Conservation (phyloP, 2,888 invertebrate species). For the Macrophya alboannulata region DNA sequence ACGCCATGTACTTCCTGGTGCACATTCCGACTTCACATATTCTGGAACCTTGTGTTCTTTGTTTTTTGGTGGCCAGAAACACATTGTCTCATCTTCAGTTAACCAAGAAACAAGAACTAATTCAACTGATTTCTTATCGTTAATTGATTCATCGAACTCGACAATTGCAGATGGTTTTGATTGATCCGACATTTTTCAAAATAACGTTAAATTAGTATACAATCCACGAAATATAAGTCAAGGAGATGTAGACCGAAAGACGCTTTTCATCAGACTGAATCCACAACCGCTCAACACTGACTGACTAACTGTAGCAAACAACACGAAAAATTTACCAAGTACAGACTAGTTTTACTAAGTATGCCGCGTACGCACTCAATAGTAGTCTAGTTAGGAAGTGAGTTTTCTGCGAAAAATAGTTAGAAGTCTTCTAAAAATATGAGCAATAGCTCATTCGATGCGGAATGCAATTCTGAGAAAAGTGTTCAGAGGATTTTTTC, state of each 20-base stretch:
- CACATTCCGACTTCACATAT: background rate
- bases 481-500: too few species aligned
- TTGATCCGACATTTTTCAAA: conserved; percentile 15
- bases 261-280: background rate
- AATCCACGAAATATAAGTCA: too few species aligned
- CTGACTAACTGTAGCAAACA: background rate
- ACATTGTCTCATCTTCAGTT: background rate
- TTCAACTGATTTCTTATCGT: background rate
- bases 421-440: too few species aligned
- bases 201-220: background rate
- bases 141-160: background rate
- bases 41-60: background rate
- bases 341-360: background rate
- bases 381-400: too few species aligned
- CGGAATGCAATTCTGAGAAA: too few species aligned
- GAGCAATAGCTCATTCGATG: too few species aligned
- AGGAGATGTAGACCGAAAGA: background rate
- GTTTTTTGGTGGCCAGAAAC: background rate
- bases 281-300: background rate
- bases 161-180: background rate
- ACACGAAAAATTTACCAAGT: background rate
- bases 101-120: background rate
- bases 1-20: background rate
- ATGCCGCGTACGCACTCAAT: too few species aligned
- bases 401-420: too few species aligned